Percentiles rank a stretch among this genome's conserved stretches.
Evolutionary conservation across 2,797 vertebrate species (phyloP).

Genomic region (Clangula hyemalis): DNA sequence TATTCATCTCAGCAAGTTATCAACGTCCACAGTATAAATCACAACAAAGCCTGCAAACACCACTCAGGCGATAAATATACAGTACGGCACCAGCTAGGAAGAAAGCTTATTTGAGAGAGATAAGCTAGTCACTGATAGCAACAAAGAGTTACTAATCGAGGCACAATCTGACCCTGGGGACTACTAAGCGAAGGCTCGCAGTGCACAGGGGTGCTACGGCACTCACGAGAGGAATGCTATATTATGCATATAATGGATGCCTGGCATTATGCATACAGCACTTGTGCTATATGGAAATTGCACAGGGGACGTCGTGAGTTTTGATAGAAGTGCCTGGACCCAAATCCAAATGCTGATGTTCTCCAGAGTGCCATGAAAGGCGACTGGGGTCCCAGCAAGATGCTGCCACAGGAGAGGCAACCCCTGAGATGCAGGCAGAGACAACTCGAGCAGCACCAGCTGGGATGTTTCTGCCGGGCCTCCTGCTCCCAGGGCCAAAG

Average conservation of each 20-base stretch:
- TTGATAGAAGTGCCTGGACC: not conserved
- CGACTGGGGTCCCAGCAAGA: not conserved
- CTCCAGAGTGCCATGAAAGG: not conserved
- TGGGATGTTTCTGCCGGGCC: not conserved
- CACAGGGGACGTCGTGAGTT: not conserved
- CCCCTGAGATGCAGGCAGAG: fast-evolving
- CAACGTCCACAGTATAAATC: not conserved
- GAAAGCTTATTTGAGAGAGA: not conserved
- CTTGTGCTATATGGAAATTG: not conserved
- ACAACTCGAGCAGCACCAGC: not conserved
- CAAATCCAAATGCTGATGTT: not conserved
- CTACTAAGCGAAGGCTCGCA: not conserved
- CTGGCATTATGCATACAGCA: not conserved
- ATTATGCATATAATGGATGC: not conserved
- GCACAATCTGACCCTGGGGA: not conserved
- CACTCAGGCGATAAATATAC: not conserved
- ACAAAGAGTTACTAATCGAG: not conserved
- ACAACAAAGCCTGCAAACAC: not conserved
- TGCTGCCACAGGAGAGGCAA: not conserved
- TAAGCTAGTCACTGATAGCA: not conserved
- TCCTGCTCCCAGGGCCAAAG: not conserved
- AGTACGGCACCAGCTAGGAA: not conserved
- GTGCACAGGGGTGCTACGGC: not conserved
- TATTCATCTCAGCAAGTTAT: constrained; percentile 6
- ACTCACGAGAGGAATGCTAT: not conserved